Evolutionary conservation across 2,797 vertebrate genomes (phyloP), one percentile per base, ranked within the genome.

Genomic region (Macroramphosus scolopax): DNA sequence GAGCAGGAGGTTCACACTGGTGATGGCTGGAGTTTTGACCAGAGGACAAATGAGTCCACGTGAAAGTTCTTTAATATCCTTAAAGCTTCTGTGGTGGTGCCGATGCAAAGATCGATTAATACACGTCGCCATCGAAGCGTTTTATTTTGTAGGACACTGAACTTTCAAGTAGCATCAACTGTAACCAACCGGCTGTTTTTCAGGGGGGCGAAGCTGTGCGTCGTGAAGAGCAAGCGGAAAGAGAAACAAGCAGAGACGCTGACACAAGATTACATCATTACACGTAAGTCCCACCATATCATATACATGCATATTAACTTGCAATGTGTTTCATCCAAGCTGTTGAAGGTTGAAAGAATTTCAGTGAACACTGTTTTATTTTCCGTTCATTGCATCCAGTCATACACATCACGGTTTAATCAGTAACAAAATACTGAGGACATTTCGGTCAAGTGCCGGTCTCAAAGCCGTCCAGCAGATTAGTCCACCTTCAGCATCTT

Each of bases 181-280:
- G n/a, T n/a, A 50, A 68, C 29, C 9, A 7, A 14, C 7, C 5
- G 17, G 0, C 42, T 72, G 10, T 49, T 51, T 47, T 63, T 3
- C 74, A 99, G 97, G 80, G 97, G 96, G 59, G 96, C 95, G 13
- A 99, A 93, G 84, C 83, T 99, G 63, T 98, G 96, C 6, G 95
- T 99, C 26, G 95, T 98, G 74, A 99, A 99, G 89, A 96, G 91
- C 72, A 88, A 94, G 75, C 83, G 90, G 61, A 98, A 98, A 78
- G 90, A 92, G 25, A 95, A 90, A 60, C 95, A 96, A 38, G 94
- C 94, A 0, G 95, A 95, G 83, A 93, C 93, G 6, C 89, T 99
- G 16, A 96, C 94, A 0, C 95, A 98, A 75, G 95, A 99, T 85
- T 98, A 98, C 77, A 96, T 99, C 86, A 98, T 99, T 81, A 98